Conservation (phyloP, 2,797 vertebrate genomes). For the Pipistrellus kuhlii region DNA sequence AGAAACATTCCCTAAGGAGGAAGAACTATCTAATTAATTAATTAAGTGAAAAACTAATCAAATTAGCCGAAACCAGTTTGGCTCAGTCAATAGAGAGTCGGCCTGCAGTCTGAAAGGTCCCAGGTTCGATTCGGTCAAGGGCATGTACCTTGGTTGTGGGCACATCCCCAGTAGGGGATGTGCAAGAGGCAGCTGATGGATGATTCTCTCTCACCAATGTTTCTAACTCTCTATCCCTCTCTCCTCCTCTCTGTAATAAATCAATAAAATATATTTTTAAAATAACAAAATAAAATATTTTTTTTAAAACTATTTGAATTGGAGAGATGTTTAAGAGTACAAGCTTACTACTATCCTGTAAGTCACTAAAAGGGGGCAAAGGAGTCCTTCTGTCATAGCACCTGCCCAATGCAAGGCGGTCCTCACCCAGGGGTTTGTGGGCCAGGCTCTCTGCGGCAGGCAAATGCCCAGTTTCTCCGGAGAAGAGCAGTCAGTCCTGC, state of each 20-base stretch:
- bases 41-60: not conserved
- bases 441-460: conserved; percentile 62
- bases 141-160: too few species aligned
- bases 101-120: too few species aligned
- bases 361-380: conserved; percentile 31
- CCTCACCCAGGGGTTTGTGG: conserved; percentile 71
- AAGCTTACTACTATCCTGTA: not conserved
- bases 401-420: conserved; percentile 79
- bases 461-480: conserved; percentile 70
- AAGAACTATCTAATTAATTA: not conserved
- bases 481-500: conserved; percentile 71
- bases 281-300: too few species aligned
- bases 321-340: not conserved
- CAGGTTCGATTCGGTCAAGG: too few species aligned
- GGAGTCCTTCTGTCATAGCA: not conserved
- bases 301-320: not conserved
- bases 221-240: too few species aligned
- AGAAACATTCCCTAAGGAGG: conserved; percentile 2
- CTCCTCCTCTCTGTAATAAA: too few species aligned
- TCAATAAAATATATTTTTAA: too few species aligned
- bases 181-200: too few species aligned
- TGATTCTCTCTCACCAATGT: too few species aligned
- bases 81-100: too few species aligned
- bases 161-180: too few species aligned
- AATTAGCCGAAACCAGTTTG: too few species aligned